phyloP scores from a whole-genome alignment of 2,797 vertebrate species.

The Amblyraja radiata region DNA sequence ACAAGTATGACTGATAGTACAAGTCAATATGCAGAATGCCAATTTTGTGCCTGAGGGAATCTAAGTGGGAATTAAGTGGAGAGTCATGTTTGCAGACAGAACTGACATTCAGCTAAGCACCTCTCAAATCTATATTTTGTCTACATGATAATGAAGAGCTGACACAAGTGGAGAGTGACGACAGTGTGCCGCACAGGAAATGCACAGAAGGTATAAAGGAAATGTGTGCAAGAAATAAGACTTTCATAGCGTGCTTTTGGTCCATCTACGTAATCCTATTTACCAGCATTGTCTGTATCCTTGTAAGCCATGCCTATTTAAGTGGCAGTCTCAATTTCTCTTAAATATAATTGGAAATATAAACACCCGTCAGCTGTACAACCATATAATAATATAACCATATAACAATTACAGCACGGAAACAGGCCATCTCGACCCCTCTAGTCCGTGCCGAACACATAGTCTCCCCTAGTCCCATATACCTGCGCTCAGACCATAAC shows the following conservation, averaged over 20 bases:
- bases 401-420: too few relatives aligned
- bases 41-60: neutral
- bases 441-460: too few relatives aligned
- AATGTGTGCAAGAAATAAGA: neutral
- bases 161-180: neutral
- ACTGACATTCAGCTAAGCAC: neutral
- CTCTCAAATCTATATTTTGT: neutral
- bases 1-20: too few relatives aligned
- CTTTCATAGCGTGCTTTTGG: neutral
- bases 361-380: neutral
- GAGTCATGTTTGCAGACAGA: neutral
- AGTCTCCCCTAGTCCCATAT: too few relatives aligned
- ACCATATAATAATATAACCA: too few relatives aligned
- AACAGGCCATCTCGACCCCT: too few relatives aligned
- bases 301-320: too few relatives aligned
- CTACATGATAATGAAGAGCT: neutral
- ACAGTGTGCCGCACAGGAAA: neutral
- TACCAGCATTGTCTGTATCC: too few relatives aligned
- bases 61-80: neutral
- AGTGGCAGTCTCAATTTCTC: too few relatives aligned
- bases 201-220: neutral
- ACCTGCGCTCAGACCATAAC: too few relatives aligned
- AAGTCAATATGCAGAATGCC: neutral
- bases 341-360: neutral
- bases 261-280: too few relatives aligned